These are phyloP conservation scores for Poeciliopsis presidionis DNA, from an alignment of 2,797 vertebrate genomes.

Conservation along the genomic window DNA sequence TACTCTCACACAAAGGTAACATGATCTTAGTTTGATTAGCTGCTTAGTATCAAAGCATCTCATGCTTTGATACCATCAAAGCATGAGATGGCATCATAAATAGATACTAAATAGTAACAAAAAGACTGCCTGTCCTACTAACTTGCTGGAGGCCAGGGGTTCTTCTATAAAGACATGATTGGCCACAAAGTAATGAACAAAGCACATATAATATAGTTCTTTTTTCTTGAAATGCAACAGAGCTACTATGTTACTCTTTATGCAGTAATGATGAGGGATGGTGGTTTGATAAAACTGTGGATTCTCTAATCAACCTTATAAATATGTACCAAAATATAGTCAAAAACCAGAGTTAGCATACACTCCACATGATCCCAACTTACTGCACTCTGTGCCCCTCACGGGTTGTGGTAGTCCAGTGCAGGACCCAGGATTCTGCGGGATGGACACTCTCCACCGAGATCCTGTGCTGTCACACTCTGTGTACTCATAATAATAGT, in stretches of 20 bases:
- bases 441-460: conserved; percentile 96
- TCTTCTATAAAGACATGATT: not conserved
- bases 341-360: not conserved
- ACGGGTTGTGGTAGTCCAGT: conserved; percentile 92
- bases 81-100: not conserved
- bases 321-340: not conserved
- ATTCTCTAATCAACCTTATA: not conserved
- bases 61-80: not conserved
- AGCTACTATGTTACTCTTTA: not conserved
- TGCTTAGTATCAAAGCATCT: no score
- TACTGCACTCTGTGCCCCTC: conserved; percentile 96
- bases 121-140: not conserved
- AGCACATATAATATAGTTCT: not conserved
- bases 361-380: conserved; percentile 58
- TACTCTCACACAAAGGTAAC: not conserved
- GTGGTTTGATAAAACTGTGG: not conserved
- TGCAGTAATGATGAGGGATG: not conserved
- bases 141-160: not conserved
- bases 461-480: conserved; percentile 96
- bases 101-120: not conserved
- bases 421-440: conserved; percentile 84
- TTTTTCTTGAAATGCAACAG: not conserved
- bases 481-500: conserved; percentile 98
- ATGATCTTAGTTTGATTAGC: not conserved
- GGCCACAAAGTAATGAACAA: not conserved